Conservation (phyloP, 2,113 vertebrate species). For the Bambusicola thoracicus region DNA sequence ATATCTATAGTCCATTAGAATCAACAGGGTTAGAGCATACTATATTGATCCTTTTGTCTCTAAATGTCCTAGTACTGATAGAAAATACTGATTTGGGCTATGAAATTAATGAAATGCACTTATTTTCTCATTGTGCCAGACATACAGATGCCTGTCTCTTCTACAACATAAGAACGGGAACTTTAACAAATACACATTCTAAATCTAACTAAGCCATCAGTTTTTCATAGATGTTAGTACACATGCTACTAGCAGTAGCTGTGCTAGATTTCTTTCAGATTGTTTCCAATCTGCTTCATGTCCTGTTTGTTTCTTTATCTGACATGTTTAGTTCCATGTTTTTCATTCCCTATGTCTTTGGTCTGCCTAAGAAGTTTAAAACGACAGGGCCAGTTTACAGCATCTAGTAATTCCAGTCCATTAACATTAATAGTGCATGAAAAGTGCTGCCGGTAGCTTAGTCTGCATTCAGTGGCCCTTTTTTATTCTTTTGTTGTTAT, state of each 20-base stretch:
- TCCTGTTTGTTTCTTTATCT: not conserved
- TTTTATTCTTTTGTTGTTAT: not conserved
- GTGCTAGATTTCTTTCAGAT: not conserved
- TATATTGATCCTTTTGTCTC: not conserved
- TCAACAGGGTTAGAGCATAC: not conserved
- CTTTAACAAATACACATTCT: not conserved
- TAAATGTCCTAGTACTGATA: not conserved
- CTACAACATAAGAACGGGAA: not conserved
- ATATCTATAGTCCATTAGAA: not conserved
- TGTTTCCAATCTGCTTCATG: not conserved
- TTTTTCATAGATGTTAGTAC: not conserved
- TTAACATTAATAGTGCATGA: slow-evolving; percentile 62
- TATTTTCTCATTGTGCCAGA: not conserved
- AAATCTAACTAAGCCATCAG: not conserved
- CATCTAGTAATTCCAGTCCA: slow-evolving; percentile 41
- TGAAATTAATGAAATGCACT: not conserved
- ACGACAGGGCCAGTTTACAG: slow-evolving; percentile 63
- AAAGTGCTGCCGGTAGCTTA: slow-evolving; percentile 52
- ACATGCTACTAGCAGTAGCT: not conserved
- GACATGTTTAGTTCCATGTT: slow-evolving; percentile 22
- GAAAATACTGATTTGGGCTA: not conserved
- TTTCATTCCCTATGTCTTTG: slow-evolving; percentile 1
- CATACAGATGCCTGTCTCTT: not conserved
- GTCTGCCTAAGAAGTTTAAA: slow-evolving; percentile 70
- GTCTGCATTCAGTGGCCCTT: slow-evolving; percentile 20